Base-by-base conservation (phyloP, 2,797 vertebrate genomes). In the Nyctalus aviator region DNA sequence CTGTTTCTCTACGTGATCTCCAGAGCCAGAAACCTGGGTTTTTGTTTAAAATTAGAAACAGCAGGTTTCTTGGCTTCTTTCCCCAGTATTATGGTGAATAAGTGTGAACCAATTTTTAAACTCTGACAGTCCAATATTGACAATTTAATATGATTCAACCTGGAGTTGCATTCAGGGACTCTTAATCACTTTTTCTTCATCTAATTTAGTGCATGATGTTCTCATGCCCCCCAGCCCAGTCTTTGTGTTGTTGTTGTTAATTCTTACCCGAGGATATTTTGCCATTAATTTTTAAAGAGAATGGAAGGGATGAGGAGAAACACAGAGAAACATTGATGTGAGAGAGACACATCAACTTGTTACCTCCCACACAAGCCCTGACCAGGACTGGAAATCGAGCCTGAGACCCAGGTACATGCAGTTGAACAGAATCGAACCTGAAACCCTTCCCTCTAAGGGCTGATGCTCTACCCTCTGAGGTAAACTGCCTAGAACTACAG, bases 31-130 rank as follows among this genome's bases (percentile, higher is more conserved):
- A 95, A 77, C 83, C 84, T 94, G 92, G 15, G 44, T 90, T 91
- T 71, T 48, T 77, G 17, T 81, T 94, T 93, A 95, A 94, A 95
- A 93, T 89, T 91, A 91, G 85, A 89, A 89, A 82, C 79, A 84
- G 62, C 84, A 50, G 21, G 4, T 82, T 81, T 89, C 37, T 92
- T 78, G 55, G 53, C 35, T 79, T 64, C 27, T 82, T 87, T 82
- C 14, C 15, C 71, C 18, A 25, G 71, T 72, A 50, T 95, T 88
- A 92, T 57, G 72, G 84, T 55, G 84, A 94, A 95, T 89, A 96
- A 94, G 17, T n/a, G 32, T 15, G 44, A 84, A 84, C 35, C 41
- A 48, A 83, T 50, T 93, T 96, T 93, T 88, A 95, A 96, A 90
- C 21, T 71, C 72, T 91, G 41, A 90, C 69, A n/a, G 21, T 81